Evolutionary conservation across 2,797 vertebrate species (phyloP).

Genomic region (Micromesistius poutassou): DNA sequence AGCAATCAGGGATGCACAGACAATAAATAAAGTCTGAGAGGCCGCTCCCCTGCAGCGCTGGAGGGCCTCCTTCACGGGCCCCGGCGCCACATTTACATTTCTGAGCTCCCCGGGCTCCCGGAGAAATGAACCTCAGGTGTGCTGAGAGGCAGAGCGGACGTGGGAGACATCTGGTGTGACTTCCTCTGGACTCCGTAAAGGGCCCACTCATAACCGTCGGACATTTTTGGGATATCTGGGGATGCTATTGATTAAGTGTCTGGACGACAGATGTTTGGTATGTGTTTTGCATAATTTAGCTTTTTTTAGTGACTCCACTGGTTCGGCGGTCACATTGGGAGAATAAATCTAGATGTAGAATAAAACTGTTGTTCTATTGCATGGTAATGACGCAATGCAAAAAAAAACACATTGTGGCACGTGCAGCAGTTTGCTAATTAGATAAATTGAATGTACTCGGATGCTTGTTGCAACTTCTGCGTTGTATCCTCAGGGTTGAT

Average conservation of each 20-base stretch:
- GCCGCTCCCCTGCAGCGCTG: conserved; percentile 23
- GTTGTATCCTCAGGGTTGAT: too few species aligned
- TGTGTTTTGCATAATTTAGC: neutral
- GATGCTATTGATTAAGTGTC: conserved; percentile 5
- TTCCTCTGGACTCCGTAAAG: neutral
- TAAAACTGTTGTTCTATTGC: neutral
- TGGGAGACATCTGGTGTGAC: neutral
- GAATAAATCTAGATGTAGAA: neutral
- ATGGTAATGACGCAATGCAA: neutral
- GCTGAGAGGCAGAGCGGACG: conserved; percentile 1
- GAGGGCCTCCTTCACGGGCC: conserved; percentile 14
- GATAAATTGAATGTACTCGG: too few species aligned
- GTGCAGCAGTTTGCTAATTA: too few species aligned
- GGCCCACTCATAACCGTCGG: neutral
- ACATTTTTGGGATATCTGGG: conserved; percentile 3
- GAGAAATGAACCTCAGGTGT: conserved; percentile 16
- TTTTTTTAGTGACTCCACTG: neutral
- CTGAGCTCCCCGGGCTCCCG: neutral
- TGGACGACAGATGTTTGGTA: neutral
- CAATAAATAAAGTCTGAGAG: conserved; percentile 44
- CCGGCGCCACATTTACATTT: conserved; percentile 21
- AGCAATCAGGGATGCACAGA: conserved; percentile 56
- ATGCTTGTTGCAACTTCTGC: too few species aligned
- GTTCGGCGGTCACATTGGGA: neutral
- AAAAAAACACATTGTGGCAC: too few species aligned